Evolutionary conservation across 1,140 invertebrate genomes (phyloP).

Genomic region (Aphaenogaster rudis): DNA sequence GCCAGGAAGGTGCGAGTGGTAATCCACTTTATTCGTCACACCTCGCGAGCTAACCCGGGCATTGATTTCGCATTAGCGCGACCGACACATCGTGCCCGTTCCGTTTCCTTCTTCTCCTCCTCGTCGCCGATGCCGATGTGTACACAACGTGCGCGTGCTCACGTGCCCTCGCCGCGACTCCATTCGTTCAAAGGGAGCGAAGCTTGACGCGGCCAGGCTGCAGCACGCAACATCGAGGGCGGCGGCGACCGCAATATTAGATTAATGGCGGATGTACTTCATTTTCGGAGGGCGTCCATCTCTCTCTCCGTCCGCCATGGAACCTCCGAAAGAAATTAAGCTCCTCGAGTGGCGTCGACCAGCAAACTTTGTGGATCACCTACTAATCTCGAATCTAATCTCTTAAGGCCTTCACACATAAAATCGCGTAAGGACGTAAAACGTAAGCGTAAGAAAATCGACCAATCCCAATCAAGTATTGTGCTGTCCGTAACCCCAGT

Average conservation of each 20-base stretch:
- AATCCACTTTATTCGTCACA: conserved; percentile 77
- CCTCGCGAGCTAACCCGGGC: conserved; percentile 63
- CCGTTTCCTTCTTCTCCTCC: conserved; percentile 36
- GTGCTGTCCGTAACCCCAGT: too few species aligned
- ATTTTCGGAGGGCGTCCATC: conserved; percentile 65
- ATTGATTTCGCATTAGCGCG: conserved; percentile 80
- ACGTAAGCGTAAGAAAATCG: too few species aligned
- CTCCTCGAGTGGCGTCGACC: conserved; percentile 31
- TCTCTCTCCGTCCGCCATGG: conserved; percentile 22
- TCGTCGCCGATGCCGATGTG: conserved; percentile 25
- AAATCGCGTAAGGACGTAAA: too few species aligned
- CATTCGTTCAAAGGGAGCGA: conserved; percentile 67
- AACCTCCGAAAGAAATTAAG: conserved; percentile 62
- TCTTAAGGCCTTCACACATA: background rate
- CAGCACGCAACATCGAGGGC: conserved; percentile 78
- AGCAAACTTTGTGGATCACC: background rate
- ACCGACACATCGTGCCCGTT: conserved; percentile 49
- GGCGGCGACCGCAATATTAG: conserved; percentile 79
- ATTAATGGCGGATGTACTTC: conserved; percentile 80
- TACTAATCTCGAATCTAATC: conserved; percentile 9
- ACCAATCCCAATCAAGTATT: too few species aligned
- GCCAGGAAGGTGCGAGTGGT: conserved; percentile 54
- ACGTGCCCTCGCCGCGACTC: conserved; percentile 56
- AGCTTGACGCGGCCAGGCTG: conserved; percentile 67
- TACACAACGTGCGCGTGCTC: conserved; percentile 21